Percentiles rank a stretch among this genome's conserved stretches.
phyloP scores from a whole-genome alignment of 64 coral and sea anemone genomes.

The Stichodactyla helianthus region DNA sequence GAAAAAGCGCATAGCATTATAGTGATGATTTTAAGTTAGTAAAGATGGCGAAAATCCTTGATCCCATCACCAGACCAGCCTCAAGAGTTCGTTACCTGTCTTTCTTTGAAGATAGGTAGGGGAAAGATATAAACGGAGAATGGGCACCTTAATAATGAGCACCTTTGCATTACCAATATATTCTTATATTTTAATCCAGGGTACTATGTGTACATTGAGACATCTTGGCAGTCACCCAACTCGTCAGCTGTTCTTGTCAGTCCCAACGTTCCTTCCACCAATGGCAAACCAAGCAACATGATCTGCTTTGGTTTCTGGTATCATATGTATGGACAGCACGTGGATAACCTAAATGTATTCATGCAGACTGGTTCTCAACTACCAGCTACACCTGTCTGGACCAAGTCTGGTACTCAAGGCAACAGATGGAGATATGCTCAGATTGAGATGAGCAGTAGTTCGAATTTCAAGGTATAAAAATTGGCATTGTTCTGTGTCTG shows the following conservation, averaged over 20 bases:
- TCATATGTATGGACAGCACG: constrained; percentile 94
- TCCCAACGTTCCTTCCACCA: constrained; percentile 52
- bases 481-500: no score
- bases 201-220: constrained; percentile 91
- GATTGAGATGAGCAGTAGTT: constrained; percentile 45
- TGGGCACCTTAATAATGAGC: no score
- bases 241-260: constrained; percentile 63
- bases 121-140: no score
- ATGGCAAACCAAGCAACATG: constrained; percentile 35
- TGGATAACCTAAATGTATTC: constrained; percentile 64
- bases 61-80: no score
- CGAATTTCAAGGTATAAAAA: constrained; percentile 48
- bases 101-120: no score
- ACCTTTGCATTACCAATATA: no score
- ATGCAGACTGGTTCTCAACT: constrained; percentile 35
- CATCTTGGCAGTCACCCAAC: constrained; percentile 56
- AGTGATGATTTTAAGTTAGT: no score
- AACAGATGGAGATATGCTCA: constrained; percentile 67
- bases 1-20: no score
- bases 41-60: no score
- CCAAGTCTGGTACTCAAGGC: constrained; percentile 76
- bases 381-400: constrained; percentile 64
- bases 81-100: no score
- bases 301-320: constrained; percentile 95
- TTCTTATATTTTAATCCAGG: constrained; percentile 25